These are phyloP conservation scores for Pseudomugil gertrudae DNA, from an alignment of 2,797 vertebrate genomes.

Conservation along the genomic window DNA sequence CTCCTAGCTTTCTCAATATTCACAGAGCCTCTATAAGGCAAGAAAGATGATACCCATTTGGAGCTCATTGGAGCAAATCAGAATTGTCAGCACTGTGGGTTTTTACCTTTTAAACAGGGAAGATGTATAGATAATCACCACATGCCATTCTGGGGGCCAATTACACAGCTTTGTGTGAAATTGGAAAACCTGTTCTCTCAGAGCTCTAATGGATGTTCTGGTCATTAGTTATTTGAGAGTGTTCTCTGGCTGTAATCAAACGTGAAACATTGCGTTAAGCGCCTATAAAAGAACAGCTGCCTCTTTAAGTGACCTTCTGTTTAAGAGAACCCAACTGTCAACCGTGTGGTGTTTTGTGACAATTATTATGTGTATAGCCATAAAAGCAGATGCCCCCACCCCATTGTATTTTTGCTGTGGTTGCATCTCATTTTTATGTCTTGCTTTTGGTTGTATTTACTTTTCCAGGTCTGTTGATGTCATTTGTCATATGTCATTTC, in stretches of 20 bases:
- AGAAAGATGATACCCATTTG: constrained; percentile 69
- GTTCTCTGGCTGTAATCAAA: constrained; percentile 96
- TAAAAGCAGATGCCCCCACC: constrained; percentile 65
- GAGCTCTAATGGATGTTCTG: constrained; percentile 95
- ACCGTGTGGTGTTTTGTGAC: constrained; percentile 77
- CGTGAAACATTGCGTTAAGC: constrained; percentile 96
- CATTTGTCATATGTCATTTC: constrained; percentile 33
- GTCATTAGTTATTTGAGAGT: constrained; percentile 98
- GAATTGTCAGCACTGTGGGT: constrained; percentile 80
- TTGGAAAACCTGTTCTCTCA: constrained; percentile 90
- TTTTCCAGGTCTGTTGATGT: constrained; percentile 58
- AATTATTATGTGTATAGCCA: constrained; percentile 69
- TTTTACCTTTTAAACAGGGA: constrained; percentile 81
- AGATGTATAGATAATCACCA: constrained; percentile 84
- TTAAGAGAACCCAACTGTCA: constrained; percentile 90
- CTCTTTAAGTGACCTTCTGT: constrained; percentile 96
- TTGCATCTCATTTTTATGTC: constrained; percentile 74
- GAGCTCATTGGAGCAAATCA: constrained; percentile 78
- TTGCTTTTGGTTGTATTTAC: constrained; percentile 73
- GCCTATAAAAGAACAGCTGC: constrained; percentile 98
- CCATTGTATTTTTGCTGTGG: constrained; percentile 57
- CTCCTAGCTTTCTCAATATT: constrained; percentile 37
- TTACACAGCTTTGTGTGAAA: constrained; percentile 89
- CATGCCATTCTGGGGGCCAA: constrained; percentile 82
- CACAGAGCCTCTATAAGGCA: constrained; percentile 47